Evolutionary conservation across 2,888 invertebrate species (phyloP).

Genomic region (Papilio demoleus): DNA sequence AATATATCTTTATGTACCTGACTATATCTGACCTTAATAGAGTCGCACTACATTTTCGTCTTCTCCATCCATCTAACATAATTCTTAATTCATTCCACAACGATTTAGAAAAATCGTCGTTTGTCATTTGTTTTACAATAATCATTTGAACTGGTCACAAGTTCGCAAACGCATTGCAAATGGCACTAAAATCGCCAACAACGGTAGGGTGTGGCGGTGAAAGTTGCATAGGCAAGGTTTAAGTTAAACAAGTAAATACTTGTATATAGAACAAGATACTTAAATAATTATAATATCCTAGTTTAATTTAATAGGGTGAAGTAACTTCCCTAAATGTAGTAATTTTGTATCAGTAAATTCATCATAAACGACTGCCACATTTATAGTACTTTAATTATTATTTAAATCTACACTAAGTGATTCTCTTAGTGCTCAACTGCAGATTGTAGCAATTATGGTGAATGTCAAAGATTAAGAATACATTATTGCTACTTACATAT

Average conservation of each 20-base stretch:
- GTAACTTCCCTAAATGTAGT: background rate
- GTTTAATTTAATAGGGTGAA: background rate
- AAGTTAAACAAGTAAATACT: conserved; percentile 27
- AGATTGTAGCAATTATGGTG: too few species aligned
- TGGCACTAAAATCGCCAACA: conserved; percentile 24
- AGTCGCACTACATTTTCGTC: too few species aligned
- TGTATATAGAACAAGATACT: conserved; percentile 16
- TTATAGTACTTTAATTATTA: background rate
- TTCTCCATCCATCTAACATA: too few species aligned
- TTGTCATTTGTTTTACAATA: background rate
- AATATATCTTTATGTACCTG: too few species aligned
- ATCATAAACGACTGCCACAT: background rate
- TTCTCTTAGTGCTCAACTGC: background rate
- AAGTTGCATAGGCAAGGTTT: conserved; percentile 37
- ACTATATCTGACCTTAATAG: too few species aligned
- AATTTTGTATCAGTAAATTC: background rate
- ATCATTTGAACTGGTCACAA: background rate
- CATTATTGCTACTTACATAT: background rate
- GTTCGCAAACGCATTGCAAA: conserved; percentile 18
- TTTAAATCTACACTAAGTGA: background rate
- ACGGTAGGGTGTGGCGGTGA: conserved; percentile 36
- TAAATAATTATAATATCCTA: background rate
- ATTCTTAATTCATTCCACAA: too few species aligned
- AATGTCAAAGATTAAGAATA: background rate
- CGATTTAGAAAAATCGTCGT: background rate